Percentiles rank a stretch among this genome's conserved stretches.
These are phyloP conservation scores for Origma solitaria DNA, from an alignment of 2,113 vertebrate species.

Conservation along the genomic window DNA sequence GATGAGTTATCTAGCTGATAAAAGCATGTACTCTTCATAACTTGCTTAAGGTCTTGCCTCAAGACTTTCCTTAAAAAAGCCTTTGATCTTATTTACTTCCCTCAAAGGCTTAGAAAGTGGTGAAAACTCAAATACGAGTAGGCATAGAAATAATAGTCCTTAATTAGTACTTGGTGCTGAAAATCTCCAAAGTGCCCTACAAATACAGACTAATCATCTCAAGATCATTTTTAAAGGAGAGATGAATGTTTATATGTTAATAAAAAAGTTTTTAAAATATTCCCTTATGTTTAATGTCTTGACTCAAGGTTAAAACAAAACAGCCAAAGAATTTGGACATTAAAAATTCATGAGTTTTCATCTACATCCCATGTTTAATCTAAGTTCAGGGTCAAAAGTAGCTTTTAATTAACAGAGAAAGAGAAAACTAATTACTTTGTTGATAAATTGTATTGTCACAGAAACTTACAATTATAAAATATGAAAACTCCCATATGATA, in stretches of 20 bases:
- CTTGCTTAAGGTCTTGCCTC: background rate
- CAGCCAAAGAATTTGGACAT: background rate
- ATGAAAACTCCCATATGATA: background rate
- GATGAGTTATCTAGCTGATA: background rate
- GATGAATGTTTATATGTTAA: background rate
- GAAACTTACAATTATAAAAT: background rate
- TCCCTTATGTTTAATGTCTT: background rate
- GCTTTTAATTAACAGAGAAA: background rate
- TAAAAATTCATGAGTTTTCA: background rate
- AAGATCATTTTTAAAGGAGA: background rate
- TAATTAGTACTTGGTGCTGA: background rate
- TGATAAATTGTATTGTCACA: background rate
- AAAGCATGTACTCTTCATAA: background rate
- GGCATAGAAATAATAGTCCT: background rate
- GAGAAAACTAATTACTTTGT: background rate
- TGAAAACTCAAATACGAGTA: background rate
- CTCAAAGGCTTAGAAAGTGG: background rate
- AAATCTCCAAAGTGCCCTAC: background rate
- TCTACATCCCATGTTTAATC: background rate
- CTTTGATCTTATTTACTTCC: background rate
- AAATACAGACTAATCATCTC: background rate
- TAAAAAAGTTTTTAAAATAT: background rate
- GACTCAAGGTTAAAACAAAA: background rate
- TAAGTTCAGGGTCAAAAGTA: background rate
- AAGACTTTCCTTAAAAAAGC: background rate